These are phyloP conservation scores for Papilio polyxenes DNA, from an alignment of 1,140 invertebrate species.

Conservation along the genomic window DNA sequence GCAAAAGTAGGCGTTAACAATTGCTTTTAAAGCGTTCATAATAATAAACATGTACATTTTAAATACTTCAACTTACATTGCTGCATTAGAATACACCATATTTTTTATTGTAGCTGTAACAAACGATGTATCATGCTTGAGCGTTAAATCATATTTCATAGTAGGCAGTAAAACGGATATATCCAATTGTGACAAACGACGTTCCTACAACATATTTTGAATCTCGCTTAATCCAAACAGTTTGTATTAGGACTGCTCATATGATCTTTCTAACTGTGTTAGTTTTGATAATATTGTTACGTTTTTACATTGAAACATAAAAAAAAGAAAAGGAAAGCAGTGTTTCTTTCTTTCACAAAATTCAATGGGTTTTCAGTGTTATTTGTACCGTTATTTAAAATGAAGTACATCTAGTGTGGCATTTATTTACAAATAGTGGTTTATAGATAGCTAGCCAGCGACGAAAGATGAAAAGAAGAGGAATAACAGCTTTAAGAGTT, in stretches of 20 bases:
- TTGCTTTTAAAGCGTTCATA: background rate
- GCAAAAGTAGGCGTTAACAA: constrained; percentile 3
- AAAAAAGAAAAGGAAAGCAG: background rate
- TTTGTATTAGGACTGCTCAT: background rate
- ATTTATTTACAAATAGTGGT: background rate
- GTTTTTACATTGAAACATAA: background rate
- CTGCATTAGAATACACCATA: background rate
- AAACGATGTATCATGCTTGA: background rate
- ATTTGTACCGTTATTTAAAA: background rate
- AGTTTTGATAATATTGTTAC: background rate
- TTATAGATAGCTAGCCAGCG: background rate
- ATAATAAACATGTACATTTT: background rate
- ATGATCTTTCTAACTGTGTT: background rate
- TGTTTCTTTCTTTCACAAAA: background rate
- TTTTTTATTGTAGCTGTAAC: background rate
- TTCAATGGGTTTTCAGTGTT: background rate
- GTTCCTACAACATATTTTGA: background rate
- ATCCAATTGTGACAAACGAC: constrained; percentile 32
- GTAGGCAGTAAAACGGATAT: constrained; percentile 29
- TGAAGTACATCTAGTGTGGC: background rate
- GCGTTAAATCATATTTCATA: background rate
- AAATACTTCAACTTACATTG: background rate
- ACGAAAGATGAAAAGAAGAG: too few relatives aligned
- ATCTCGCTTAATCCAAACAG: background rate
- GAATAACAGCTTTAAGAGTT: too few relatives aligned